Conservation (phyloP, 2,797 vertebrate species). For the Hypotaenidia okinawae region DNA sequence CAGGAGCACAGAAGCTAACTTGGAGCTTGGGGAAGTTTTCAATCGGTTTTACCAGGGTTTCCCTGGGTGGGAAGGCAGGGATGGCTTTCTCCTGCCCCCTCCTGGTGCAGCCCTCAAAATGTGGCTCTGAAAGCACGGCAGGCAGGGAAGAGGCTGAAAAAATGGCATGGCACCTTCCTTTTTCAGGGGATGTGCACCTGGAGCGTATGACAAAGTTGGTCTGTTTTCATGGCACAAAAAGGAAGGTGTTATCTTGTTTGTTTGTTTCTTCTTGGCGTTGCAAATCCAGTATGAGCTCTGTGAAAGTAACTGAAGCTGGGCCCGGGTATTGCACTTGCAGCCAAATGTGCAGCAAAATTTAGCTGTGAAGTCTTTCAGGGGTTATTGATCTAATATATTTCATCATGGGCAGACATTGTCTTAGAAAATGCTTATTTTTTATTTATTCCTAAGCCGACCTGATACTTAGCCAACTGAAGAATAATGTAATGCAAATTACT, state of each 20-base stretch:
- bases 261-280: background rate
- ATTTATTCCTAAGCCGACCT: background rate
- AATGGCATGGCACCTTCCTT: slow-evolving; percentile 42
- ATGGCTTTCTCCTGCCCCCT: slow-evolving; percentile 70
- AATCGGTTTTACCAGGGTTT: slow-evolving; percentile 37
- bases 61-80: slow-evolving; percentile 1
- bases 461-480: background rate
- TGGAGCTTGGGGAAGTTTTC: slow-evolving; percentile 52
- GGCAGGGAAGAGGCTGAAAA: background rate
- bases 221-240: background rate
- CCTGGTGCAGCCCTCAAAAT: slow-evolving; percentile 59
- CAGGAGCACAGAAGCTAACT: slow-evolving; percentile 56
- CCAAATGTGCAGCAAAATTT: background rate
- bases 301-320: background rate
- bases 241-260: background rate
- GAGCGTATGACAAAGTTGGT: background rate
- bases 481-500: background rate
- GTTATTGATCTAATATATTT: background rate
- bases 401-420: background rate
- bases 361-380: background rate
- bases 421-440: background rate
- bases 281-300: background rate
- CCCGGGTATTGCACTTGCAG: background rate
- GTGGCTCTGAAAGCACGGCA: background rate
- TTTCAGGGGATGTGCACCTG: background rate